Evolutionary conservation across 2,888 invertebrate species (phyloP).

Genomic region (Lysandra coridon): DNA sequence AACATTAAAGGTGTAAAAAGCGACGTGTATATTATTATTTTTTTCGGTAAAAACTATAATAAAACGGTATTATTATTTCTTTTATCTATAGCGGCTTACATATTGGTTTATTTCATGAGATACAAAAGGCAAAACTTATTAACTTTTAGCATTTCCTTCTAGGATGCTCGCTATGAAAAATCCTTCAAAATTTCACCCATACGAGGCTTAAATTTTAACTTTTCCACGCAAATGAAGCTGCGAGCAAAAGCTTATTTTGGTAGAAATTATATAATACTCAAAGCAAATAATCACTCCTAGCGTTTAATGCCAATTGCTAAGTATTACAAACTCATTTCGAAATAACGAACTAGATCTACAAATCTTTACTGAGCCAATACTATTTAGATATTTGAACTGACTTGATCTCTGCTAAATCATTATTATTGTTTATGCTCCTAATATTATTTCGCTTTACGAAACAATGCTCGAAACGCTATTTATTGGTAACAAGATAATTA

Average conservation of each 20-base stretch:
- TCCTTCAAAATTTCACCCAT: no score
- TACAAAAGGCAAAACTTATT: no score
- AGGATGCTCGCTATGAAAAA: no score
- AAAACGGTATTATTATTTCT: no score
- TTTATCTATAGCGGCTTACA: no score
- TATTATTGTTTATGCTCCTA: conserved; percentile 30
- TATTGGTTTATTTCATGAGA: no score
- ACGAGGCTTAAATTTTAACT: no score
- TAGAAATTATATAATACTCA: not conserved
- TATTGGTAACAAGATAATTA: conserved; percentile 28
- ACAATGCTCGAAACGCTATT: conserved; percentile 18
- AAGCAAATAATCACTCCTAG: not conserved
- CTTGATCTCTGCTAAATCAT: not conserved
- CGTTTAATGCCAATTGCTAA: conserved; percentile 6
- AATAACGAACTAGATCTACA: conserved; percentile 20
- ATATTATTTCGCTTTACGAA: conserved; percentile 26
- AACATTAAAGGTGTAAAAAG: not conserved
- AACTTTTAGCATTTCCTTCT: no score
- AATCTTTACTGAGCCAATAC: conserved; percentile 4
- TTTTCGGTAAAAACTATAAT: no score
- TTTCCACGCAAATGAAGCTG: not conserved
- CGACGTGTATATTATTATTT: no score
- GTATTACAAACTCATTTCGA: conserved; percentile 13
- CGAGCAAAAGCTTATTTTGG: not conserved
- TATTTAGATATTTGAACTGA: conserved; percentile 14